phyloP scores from a whole-genome alignment of 2,113 vertebrate species.

The Tyrannus savana region DNA sequence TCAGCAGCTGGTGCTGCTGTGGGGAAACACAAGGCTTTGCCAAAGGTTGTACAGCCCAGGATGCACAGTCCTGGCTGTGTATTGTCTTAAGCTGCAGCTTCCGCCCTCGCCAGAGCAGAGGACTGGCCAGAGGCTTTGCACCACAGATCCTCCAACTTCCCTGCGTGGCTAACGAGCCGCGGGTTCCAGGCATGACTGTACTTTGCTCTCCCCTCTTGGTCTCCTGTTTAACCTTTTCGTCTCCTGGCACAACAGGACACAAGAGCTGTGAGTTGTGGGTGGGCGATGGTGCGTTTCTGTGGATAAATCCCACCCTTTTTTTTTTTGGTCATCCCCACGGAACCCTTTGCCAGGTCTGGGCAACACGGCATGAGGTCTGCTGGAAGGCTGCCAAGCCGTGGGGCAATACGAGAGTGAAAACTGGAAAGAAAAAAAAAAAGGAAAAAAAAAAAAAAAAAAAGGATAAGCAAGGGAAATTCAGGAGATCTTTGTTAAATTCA shows the following conservation, averaged over 20 bases:
- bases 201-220: neutral
- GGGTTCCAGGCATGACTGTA: neutral
- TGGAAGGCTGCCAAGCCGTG: neutral
- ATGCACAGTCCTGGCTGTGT: neutral
- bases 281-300: neutral
- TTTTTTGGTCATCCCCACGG: neutral
- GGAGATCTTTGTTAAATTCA: neutral
- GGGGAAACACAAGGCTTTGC: neutral
- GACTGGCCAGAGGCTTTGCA: neutral
- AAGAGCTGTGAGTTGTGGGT: accelerated
- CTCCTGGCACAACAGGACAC: neutral
- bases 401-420: neutral
- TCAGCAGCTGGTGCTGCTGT: accelerated
- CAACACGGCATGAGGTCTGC: accelerated
- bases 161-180: neutral
- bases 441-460: too few relatives aligned
- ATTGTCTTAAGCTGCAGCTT: accelerated
- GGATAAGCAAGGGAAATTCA: neutral
- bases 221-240: neutral
- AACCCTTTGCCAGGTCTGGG: neutral
- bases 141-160: neutral
- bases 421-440: neutral
- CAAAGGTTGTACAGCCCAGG: neutral
- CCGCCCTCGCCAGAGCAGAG: neutral
- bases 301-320: neutral